Evolutionary conservation across 1,140 invertebrate genomes (phyloP), one percentile per base, ranked within the genome.

Genomic region (Drosophila lacertosa): DNA sequence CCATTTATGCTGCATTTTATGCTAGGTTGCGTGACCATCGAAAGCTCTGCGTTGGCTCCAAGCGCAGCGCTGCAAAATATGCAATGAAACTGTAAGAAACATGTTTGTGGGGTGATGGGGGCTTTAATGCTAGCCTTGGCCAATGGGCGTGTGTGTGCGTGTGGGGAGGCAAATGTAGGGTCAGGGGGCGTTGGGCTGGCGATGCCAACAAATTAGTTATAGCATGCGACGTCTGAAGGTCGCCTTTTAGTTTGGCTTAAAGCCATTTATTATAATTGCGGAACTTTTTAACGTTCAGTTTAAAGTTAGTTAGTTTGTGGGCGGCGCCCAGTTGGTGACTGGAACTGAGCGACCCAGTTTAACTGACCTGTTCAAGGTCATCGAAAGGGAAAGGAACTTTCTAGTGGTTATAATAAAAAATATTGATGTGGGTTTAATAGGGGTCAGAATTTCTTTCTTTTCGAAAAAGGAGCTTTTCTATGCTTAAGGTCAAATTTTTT

Each of bases 21-120:
- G 77, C 72, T 81, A 81, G 57, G 68, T 20, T 80, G 77, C 77
- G 77, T 80, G 65, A 2, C 16, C 20, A 24, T 0, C 29, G 48
- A 74, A 65, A 74, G 67, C 60, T 74, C 39, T 55, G 37, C 15
- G 53, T 37, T 5, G 24, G 22, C 32, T 42, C 13, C 15, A 44
- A 54, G 39, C 47, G 48, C 42, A 37, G 50, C 79, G 74, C 79
- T 82, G 79, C 18, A 82, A 82, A 82, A 82, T 82, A 82, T 78
- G 79, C 79, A 83, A 82, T 83, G 10, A 69, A 73, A 55, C 16
- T 16, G 40, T 63, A n/a, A 62, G 45, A 51, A 51, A 48, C 32
- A 37, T 37, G 29, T 42, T 26, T 29, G 11, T 1, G 4, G 0
- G 15, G 13, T 2, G 53, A 10, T 0, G 33, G 2, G 3, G 4